Evolutionary conservation across 1,140 invertebrate genomes (phyloP), one percentile per base, ranked within the genome.

Genomic region (Augochlora pura): DNA sequence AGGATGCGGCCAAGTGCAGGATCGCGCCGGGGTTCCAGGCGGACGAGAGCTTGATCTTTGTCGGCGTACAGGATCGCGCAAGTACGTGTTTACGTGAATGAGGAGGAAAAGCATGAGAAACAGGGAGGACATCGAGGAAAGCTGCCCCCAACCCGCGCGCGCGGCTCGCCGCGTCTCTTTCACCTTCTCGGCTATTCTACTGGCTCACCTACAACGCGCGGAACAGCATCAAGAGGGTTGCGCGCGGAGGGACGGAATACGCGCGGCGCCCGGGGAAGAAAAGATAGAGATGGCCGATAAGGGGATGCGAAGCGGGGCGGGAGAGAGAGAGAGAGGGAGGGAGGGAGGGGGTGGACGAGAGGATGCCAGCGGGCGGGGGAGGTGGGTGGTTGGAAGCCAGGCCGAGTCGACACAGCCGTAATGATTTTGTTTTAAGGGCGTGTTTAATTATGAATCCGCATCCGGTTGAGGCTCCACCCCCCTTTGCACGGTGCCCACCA

Each of bases 401-500:
- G 78, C 84, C 83, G 72, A 82, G 81, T 86, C 87, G 82, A 88
- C 87, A 88, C 84, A 90, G 83, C 89, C 89, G 92, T 91, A 92
- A 92, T 93, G 92, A 93, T 93, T 93, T 92, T 92, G 92, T 92
- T 93, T 92, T 92, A 93, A 93, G 92, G 92, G 92, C 92, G 92
- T 92, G 92, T 93, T 93, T 93, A 93, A 93, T 93, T 93, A 93
- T 93, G 91, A 92, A 93, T 93, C 91, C 91, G 91, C 90, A 91
- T 91, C 91, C 90, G 89, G 89, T 82, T 89, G 90, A 92, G 78
- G 92, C 92, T 93, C 92, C 92, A 92, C 92, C 92, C 90, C 88
- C 87, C 82, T 87, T 86, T 85, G 77, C 81, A 87, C 80, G 82
- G 69, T 78, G 80, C 82, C 42, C 80, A 87, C 70, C 72, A 78